A percentile compares a stretch with the other conserved stretches of the same genome.
Conservation (phyloP, 2,888 invertebrate genomes). For the Conistra vaccinii region DNA sequence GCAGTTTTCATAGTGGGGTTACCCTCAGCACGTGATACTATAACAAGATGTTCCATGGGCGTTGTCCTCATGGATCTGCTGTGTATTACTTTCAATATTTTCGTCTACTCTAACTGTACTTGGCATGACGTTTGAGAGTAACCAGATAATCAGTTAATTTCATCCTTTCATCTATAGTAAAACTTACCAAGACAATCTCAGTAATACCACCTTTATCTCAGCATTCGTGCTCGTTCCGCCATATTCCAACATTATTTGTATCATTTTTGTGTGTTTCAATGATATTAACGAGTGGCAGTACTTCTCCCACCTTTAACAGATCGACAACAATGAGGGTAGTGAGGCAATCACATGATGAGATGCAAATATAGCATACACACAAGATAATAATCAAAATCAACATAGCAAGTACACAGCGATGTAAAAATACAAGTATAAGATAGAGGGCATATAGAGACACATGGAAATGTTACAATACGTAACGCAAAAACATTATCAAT, state of each 20-base stretch:
- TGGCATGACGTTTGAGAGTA: slow-evolving; percentile 64
- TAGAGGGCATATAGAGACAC: slow-evolving; percentile 59
- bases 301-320: slow-evolving; percentile 88
- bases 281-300: slow-evolving; percentile 72
- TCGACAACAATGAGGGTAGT: slow-evolving; percentile 84
- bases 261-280: slow-evolving; percentile 72
- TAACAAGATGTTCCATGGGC: slow-evolving; percentile 20
- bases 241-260: slow-evolving; percentile 68
- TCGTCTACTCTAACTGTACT: slow-evolving; percentile 20
- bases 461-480: slow-evolving; percentile 65
- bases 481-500: slow-evolving; percentile 62
- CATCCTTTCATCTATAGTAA: slow-evolving; percentile 59
- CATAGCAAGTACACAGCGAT: slow-evolving; percentile 61
- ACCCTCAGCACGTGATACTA: slow-evolving; percentile 61
- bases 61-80: slow-evolving; percentile 5
- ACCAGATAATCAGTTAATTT: slow-evolving; percentile 47
- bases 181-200: slow-evolving; percentile 73
- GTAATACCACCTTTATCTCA: slow-evolving; percentile 73
- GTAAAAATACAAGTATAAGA: slow-evolving; percentile 64
- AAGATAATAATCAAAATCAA: slow-evolving; percentile 71
- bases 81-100: slow-evolving; percentile 27
- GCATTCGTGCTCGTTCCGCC: slow-evolving; percentile 64
- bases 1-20: slow-evolving; percentile 48
- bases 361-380: slow-evolving; percentile 73
- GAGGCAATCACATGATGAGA: slow-evolving; percentile 81